These are phyloP conservation scores for Slavum lentiscoides DNA, from an alignment of 2,888 invertebrate species.

Conservation along the genomic window DNA sequence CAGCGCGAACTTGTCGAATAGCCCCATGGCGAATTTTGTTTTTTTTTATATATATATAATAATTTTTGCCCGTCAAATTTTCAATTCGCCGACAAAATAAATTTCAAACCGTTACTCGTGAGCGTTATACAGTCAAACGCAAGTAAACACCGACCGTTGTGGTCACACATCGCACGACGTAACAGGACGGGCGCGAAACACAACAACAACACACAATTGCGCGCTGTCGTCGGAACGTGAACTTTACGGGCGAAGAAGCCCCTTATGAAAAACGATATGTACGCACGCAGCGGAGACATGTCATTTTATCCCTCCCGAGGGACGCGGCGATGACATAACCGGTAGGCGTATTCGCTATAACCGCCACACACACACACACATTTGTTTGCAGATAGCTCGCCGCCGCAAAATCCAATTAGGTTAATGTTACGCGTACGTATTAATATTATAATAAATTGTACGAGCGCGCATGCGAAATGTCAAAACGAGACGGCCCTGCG, in stretches of 20 bases:
- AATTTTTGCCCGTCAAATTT: not conserved
- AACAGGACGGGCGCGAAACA: no score
- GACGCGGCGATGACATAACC: constrained; percentile 30
- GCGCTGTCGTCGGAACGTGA: not conserved
- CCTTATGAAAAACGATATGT: constrained; percentile 40
- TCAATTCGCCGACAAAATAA: not conserved
- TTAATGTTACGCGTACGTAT: constrained; percentile 25
- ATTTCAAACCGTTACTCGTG: no score
- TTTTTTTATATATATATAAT: no score
- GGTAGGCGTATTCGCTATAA: constrained; percentile 42
- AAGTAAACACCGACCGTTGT: no score
- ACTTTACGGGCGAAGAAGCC: constrained; percentile 21
- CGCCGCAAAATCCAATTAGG: constrained; percentile 43
- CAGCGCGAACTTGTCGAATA: constrained; percentile 26
- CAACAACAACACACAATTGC: no score
- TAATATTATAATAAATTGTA: no score
- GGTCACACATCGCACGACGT: no score
- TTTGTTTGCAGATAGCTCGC: not conserved
- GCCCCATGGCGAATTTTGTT: constrained; percentile 14
- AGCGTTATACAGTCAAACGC: no score
- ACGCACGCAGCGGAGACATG: not conserved
- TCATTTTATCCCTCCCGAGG: constrained; percentile 27
- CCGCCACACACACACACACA: not conserved
- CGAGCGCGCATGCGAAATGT: constrained; percentile 32
- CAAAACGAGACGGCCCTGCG: constrained; percentile 6